phyloP scores from a whole-genome alignment of 2,888 invertebrate species.

The Gymnosoma rotundatum region DNA sequence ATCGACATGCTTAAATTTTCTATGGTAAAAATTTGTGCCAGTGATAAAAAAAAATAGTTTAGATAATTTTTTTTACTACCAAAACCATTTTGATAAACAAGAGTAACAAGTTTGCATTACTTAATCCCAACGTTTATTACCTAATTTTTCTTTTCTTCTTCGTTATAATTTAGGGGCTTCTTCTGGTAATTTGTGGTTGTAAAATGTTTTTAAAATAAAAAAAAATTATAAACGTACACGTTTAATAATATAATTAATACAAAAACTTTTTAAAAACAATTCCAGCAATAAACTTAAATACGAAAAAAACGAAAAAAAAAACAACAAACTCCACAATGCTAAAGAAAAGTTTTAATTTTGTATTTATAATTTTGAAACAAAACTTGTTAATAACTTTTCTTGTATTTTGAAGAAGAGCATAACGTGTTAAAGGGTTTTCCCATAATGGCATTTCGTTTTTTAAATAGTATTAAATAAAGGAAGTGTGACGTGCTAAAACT shows the following conservation, averaged over 20 bases:
- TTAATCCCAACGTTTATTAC: background rate
- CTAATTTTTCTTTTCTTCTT: conserved; percentile 21
- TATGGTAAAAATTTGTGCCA: conserved; percentile 1
- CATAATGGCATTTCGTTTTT: too few species aligned
- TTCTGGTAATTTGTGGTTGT: background rate
- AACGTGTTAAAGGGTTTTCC: background rate
- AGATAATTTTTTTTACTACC: conserved; percentile 26
- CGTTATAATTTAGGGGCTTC: conserved; percentile 10
- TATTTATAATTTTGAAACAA: conserved; percentile 27
- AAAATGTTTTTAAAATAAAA: conserved; percentile 34
- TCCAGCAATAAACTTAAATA: conserved; percentile 49
- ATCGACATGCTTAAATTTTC: background rate
- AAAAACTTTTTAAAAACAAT: conserved; percentile 52
- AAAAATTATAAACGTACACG: conserved; percentile 45
- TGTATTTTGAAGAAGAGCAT: background rate
- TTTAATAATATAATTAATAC: conserved; percentile 60
- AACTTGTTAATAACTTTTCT: conserved; percentile 35
- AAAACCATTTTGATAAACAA: conserved; percentile 50
- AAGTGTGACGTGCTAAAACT: too few species aligned
- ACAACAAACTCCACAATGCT: conserved; percentile 4
- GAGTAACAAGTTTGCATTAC: conserved; percentile 41
- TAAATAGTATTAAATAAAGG: too few species aligned
- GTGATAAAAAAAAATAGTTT: conserved; percentile 48
- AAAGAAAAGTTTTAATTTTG: conserved; percentile 49
- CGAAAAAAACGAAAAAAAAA: background rate